These are phyloP conservation scores for Parthenolecanium corni DNA, from an alignment of 2,888 invertebrate genomes.

Conservation along the genomic window DNA sequence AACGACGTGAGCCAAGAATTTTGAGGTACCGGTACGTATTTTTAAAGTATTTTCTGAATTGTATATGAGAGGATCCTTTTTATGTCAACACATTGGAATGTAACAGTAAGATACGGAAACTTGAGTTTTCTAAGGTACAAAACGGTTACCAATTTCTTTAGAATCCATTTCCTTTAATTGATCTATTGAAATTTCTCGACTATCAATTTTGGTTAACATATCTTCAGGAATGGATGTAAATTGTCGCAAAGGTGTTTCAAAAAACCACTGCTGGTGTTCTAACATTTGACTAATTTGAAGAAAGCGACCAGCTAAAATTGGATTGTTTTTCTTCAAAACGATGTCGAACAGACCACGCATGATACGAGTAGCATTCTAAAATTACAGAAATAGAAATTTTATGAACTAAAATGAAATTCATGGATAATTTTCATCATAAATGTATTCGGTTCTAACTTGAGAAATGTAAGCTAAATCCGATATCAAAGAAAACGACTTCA, in stretches of 20 bases:
- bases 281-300: slow-evolving; percentile 84
- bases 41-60: too few relatives aligned
- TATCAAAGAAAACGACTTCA: slow-evolving; percentile 72
- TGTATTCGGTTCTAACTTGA: slow-evolving; percentile 57
- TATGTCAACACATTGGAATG: too few relatives aligned
- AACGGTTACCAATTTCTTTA: slow-evolving; percentile 63
- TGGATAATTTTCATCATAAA: too few relatives aligned
- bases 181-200: slow-evolving; percentile 57
- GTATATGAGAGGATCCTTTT: too few relatives aligned
- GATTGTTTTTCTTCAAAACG: slow-evolving; percentile 76
- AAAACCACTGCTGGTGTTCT: slow-evolving; percentile 82
- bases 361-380: slow-evolving; percentile 78
- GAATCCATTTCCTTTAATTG: slow-evolving; percentile 74
- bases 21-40: too few relatives aligned
- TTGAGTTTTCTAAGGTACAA: too few relatives aligned
- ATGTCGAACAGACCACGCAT: slow-evolving; percentile 89
- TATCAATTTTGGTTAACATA: slow-evolving; percentile 67
- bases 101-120: too few relatives aligned
- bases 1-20: too few relatives aligned
- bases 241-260: slow-evolving; percentile 62
- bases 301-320: slow-evolving; percentile 74
- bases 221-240: slow-evolving; percentile 56
- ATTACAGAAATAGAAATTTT: background rate
- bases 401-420: too few relatives aligned
- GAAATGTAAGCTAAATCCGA: slow-evolving; percentile 82